These are phyloP conservation scores for Falco berigora DNA, from an alignment of 2,797 vertebrate species.

Conservation along the genomic window DNA sequence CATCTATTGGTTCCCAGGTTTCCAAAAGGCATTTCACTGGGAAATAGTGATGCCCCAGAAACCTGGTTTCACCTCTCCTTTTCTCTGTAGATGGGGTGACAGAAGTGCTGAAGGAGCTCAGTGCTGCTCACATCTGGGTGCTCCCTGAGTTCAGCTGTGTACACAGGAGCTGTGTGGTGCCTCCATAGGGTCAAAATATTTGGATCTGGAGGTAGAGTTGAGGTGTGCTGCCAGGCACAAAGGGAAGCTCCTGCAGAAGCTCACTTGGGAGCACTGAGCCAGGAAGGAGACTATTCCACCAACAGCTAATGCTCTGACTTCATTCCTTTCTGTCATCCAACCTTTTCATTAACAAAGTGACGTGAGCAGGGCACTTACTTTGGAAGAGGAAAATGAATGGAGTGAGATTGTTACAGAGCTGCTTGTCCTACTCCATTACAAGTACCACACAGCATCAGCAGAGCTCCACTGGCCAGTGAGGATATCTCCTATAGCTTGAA, in stretches of 20 bases:
- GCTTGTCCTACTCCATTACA: not conserved
- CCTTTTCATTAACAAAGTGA: not conserved
- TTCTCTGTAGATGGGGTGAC: not conserved
- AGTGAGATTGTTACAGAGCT: not conserved
- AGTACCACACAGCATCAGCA: not conserved
- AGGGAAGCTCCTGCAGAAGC: not conserved
- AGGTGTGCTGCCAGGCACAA: not conserved
- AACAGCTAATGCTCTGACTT: not conserved
- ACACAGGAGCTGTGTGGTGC: not conserved
- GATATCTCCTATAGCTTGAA: not conserved
- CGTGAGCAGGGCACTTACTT: not conserved
- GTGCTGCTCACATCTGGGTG: not conserved
- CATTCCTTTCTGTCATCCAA: not conserved
- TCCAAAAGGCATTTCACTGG: not conserved
- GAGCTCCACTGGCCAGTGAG: fast-evolving
- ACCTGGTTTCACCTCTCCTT: not conserved
- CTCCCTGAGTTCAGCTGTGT: not conserved
- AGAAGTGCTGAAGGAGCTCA: not conserved
- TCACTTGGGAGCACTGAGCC: not conserved
- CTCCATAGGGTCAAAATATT: not conserved
- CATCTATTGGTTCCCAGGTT: not conserved
- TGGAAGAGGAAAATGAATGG: not conserved
- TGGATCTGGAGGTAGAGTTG: not conserved
- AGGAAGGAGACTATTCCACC: not conserved
- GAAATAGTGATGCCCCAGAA: not conserved